Evolutionary conservation across 2,797 vertebrate species (phyloP), one percentile per base, ranked within the genome.

Genomic region (Phrynocephalus vlangalii): DNA sequence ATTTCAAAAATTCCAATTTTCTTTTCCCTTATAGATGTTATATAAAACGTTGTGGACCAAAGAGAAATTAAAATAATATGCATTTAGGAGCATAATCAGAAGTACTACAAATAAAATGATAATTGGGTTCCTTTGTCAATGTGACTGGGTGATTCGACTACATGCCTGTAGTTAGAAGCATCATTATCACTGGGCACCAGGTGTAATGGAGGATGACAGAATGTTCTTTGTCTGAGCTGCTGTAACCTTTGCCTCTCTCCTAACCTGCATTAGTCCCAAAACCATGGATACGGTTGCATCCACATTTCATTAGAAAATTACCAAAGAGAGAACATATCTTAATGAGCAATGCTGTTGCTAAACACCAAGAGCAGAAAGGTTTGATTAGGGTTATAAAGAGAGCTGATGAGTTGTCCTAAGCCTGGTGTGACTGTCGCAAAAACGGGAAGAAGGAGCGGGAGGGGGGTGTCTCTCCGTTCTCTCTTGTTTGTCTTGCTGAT

Each of bases 171-270:
- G n/a, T 85, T 88, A 88, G 0, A 87, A 94, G 73, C 52, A 88
- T 87, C 77, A 88, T 87, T 87, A 87, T 86, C 50, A 82, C 87
- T 78, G 91, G 33, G 81, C 88, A 84, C 9, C 76, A 33, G 76
- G 66, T 63, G 85, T 91, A 82, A 89, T 91, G 88, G 75, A 85
- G 91, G 91, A 87, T 79, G 70, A 90, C 84, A 95, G 83, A 93
- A 88, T 28, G 7, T 89, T 93, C 86, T 71, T 66, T 83, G 83
- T 81, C 60, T 76, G 26, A 88, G 66, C 33, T 88, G 15, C 80
- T 94, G 90, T 90, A 94, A 86, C n/a, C 80, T 80, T 87, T 82
- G 73, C 87, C 83, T 90, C 83, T 91, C 81, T 90, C 87, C 79
- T 89, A 85, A 86, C 15, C 52, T 88, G 83, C 76, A 76, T 91